phyloP scores from a whole-genome alignment of 2,888 invertebrate species.

The Spodoptera exigua region DNA sequence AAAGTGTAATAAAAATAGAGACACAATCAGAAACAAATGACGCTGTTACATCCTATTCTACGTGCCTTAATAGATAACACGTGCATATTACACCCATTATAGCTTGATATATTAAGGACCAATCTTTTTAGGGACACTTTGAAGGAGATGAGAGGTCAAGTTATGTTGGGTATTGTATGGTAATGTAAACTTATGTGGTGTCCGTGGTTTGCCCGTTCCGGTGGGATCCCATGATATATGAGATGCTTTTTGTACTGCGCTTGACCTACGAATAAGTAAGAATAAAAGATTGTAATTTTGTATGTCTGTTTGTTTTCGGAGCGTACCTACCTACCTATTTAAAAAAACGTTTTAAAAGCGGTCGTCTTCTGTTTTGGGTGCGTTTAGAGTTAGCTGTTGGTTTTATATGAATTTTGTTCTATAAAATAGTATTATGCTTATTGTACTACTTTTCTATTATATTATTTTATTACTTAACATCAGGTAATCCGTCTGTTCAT shows the following conservation, averaged over 20 bases:
- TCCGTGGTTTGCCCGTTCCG: constrained; percentile 81
- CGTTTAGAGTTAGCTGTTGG: no score
- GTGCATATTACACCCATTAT: constrained; percentile 52
- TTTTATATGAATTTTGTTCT: no score
- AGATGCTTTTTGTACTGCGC: constrained; percentile 73
- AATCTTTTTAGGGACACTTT: constrained; percentile 14
- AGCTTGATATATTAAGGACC: constrained; percentile 34
- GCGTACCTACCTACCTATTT: no score
- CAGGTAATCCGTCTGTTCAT: no score
- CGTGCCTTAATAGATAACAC: constrained; percentile 55
- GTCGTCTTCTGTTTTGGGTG: background rate
- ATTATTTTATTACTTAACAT: no score
- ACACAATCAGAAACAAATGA: constrained; percentile 48
- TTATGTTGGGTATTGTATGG: constrained; percentile 62
- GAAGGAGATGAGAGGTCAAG: constrained; percentile 49
- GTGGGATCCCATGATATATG: constrained; percentile 80
- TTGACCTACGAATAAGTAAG: constrained; percentile 73
- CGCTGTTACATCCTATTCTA: constrained; percentile 64
- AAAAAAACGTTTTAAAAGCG: constrained; percentile 12
- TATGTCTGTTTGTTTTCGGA: constrained; percentile 25
- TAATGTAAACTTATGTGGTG: constrained; percentile 76
- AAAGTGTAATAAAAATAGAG: constrained; percentile 57
- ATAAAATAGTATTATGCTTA: no score
- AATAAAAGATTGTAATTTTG: constrained; percentile 49
- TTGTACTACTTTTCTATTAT: no score